Base-by-base conservation (phyloP, 1,140 invertebrate genomes). In the Ectropis grisescens region DNA sequence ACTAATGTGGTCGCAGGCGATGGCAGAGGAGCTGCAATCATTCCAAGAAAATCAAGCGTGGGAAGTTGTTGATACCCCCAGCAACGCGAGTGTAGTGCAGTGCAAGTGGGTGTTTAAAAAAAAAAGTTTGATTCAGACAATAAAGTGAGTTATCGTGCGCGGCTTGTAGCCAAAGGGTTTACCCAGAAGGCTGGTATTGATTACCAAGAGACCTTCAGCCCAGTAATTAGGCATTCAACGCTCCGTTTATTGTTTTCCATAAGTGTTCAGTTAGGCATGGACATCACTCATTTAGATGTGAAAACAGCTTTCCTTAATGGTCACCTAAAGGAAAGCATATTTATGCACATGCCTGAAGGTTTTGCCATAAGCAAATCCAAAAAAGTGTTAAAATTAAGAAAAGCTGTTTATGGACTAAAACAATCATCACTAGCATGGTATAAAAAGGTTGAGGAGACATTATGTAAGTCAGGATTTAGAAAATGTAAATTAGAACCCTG, bases 31-130 rank as follows among this genome's bases (percentile, higher is more conserved):
- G 37, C 33, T 66, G 15, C 29, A 47, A 11, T 53, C 47, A 13
- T 61, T 71, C 14, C 2, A 53, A 32, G 45, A 60, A 11, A 66
- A 67, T 42, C 35, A 61, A 26, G 55, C 46, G 1, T 78, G 71
- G 69, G 58, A 60, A 2, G 10, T 76, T 14, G 56, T 60, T 12
- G 46, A 69, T 28, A 29, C 41, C 54, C 67, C 69, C 10, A 13
- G 42, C 13, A 48, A 48, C 27, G 47, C 34, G 22, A 62, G 57
- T 41, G 42, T 64, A 37, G 58, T 81, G 31, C 37, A 67, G 33
- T 70, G 60, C 31, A 59, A 60, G 37, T 74, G 66, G 68, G 58
- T 76, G 1, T 71, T 58, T n/a, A 64, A 49, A n/a, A n/a, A 41
- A 37, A 40, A 3, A 37, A 4, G 10, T 26, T 7, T 3, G n/a